A percentile compares a stretch with the other conserved stretches of the same genome.
These are phyloP conservation scores for Uloborus plumipes DNA, from an alignment of 2,888 invertebrate genomes.

Conservation along the genomic window DNA sequence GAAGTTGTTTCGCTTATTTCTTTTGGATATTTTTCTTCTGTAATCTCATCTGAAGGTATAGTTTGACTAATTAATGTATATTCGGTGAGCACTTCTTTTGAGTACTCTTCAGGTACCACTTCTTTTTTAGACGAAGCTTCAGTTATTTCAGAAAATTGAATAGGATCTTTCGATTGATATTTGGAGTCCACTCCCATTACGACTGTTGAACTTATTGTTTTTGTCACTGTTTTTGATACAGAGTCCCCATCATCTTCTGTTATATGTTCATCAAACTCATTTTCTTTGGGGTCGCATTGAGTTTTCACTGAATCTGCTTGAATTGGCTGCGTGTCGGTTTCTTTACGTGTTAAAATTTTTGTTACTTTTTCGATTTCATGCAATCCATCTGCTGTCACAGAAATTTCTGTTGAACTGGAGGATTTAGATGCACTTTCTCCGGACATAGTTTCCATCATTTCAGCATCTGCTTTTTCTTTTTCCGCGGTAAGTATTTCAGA, in stretches of 20 bases:
- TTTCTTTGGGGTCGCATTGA: neutral
- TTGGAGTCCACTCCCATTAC: no score
- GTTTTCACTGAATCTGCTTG: no score
- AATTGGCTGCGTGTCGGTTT: neutral
- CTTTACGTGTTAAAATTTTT: neutral
- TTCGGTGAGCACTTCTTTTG: neutral
- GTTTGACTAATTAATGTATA: neutral
- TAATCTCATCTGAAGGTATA: neutral
- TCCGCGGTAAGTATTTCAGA: slow-evolving; percentile 2
- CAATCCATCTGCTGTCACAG: neutral
- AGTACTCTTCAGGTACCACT: no score
- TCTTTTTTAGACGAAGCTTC: no score
- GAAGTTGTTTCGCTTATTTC: neutral
- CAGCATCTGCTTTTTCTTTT: neutral
- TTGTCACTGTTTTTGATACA: neutral
- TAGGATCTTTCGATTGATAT: no score
- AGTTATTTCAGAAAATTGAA: no score
- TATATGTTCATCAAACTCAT: neutral
- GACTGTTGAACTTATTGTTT: no score
- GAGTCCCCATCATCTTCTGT: neutral
- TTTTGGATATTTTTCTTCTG: neutral
- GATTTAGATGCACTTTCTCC: neutral
- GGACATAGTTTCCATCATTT: neutral
- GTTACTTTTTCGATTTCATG: neutral
- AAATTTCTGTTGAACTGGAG: neutral